A percentile compares a stretch with the other conserved stretches of the same genome.
Conservation (phyloP, 2,888 invertebrate genomes). For the Candidula unifasciata region DNA sequence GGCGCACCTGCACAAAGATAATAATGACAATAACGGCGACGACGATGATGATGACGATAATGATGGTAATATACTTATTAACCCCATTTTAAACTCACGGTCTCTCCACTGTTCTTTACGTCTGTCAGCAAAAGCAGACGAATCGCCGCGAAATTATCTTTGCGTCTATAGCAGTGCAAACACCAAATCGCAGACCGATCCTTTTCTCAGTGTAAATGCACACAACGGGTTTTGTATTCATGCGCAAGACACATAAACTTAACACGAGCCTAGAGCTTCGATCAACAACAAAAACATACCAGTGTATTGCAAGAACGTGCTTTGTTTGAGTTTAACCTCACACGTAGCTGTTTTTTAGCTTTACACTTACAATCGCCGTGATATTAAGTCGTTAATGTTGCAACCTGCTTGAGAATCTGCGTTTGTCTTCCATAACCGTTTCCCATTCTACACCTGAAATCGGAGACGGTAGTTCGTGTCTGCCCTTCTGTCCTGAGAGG, state of each 20-base stretch:
- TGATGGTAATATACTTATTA: too few relatives aligned
- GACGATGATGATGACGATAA: too few relatives aligned
- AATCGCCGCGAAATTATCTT: too few relatives aligned
- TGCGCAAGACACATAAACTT: not conserved
- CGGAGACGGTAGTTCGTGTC: not conserved
- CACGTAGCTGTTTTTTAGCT: too few relatives aligned
- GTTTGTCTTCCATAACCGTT: not conserved
- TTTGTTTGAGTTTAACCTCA: not conserved
- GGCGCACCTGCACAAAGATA: too few relatives aligned
- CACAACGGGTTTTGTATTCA: not conserved
- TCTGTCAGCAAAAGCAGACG: too few relatives aligned
- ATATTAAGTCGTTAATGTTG: not conserved
- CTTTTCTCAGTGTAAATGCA: not conserved
- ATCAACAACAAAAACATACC: not conserved
- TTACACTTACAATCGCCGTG: not conserved
- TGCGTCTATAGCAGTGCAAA: too few relatives aligned
- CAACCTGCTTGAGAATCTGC: not conserved
- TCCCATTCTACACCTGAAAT: not conserved
- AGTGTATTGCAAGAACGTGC: not conserved
- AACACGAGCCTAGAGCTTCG: not conserved
- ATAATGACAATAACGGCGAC: too few relatives aligned
- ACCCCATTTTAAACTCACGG: too few relatives aligned
- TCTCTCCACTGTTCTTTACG: too few relatives aligned
- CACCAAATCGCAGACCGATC: too few relatives aligned
- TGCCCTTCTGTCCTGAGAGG: not conserved